Base-by-base conservation (phyloP, 2,888 invertebrate genomes). In the Hyposoter didymator region DNA sequence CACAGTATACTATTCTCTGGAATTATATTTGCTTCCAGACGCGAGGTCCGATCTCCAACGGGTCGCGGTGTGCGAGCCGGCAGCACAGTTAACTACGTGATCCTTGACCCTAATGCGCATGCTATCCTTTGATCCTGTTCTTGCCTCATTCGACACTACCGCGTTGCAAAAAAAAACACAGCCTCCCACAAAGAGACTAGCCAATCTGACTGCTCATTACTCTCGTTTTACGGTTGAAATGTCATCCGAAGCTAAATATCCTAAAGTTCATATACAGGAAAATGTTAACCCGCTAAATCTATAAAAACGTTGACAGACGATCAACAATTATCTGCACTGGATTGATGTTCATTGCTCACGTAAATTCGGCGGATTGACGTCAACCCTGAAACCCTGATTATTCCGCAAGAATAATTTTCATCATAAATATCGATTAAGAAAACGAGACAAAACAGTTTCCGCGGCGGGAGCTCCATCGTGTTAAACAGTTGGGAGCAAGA, bases 51-150 rank as follows among this genome's bases (percentile, higher is more conserved):
- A n/a, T 75, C 47, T 19, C 43, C 19, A 28, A 22, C 66, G 66
- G 14, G 17, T 45, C 22, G 49, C 22, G 49, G 84, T 84, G 80
- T 84, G 59, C 67, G 72, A 62, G 81, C 82, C 82, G 76, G 76
- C 78, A 84, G 69, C 78, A 83, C 82, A 84, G 75, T 69, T 78
- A 64, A 76, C 84, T 78, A 62, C 76, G 78, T 87, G 85, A 89
- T 87, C 88, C 88, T 88, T 89, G 89, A 89, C 89, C 88, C 87
- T 87, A 88, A 89, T 89, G 84, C 84, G 83, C 55, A 83, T 59
- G 75, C 81, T 52, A 82, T 87, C 84, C 84, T 88, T 86, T 87
- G 87, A 87, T 86, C 87, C 82, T 81, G 83, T 85, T 87, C 79
- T 80, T 85, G 70, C 83, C 83, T 66, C 39, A 55, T 49, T 70